Percentiles rank a stretch among this genome's conserved stretches.
These are phyloP conservation scores for Drosophila diplacantha DNA, from an alignment of 2,888 invertebrate species.

Conservation along the genomic window DNA sequence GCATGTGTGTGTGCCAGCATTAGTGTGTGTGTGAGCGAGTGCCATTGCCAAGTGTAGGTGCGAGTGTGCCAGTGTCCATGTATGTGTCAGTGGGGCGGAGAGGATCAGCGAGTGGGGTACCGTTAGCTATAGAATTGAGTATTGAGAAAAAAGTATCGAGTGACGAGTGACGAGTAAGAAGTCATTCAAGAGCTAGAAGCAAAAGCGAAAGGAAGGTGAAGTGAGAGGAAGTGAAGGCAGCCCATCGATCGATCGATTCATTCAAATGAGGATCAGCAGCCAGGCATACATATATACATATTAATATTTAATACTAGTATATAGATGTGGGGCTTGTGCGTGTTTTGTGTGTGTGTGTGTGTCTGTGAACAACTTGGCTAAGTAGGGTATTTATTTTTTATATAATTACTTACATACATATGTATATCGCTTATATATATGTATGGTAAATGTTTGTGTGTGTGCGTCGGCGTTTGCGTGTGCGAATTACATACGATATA, in stretches of 20 bases:
- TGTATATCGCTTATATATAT: constrained; percentile 31
- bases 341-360: constrained; percentile 59
- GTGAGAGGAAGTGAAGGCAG: constrained; percentile 37
- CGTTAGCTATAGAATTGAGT: constrained; percentile 10
- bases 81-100: constrained; percentile 3
- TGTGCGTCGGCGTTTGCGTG: constrained; percentile 22
- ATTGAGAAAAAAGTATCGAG: background rate
- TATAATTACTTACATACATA: constrained; percentile 34
- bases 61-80: constrained; percentile 8
- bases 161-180: background rate
- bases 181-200: constrained; percentile 2
- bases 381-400: constrained; percentile 65
- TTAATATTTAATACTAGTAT: constrained; percentile 26
- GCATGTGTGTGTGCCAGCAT: constrained; percentile 8
- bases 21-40: constrained; percentile 3
- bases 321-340: constrained; percentile 42
- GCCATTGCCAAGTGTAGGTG: constrained; percentile 6
- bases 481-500: constrained; percentile 4
- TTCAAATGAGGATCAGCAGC: constrained; percentile 41
- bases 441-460: constrained; percentile 13
- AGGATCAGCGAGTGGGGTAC: background rate
- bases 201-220: background rate
- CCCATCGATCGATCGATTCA: constrained; percentile 64
- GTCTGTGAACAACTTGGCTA: constrained; percentile 50
- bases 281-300: constrained; percentile 33